Evolutionary conservation across 1,140 invertebrate species (phyloP), one percentile per base, ranked within the genome.

Genomic region (Nixonia krombeini): DNA sequence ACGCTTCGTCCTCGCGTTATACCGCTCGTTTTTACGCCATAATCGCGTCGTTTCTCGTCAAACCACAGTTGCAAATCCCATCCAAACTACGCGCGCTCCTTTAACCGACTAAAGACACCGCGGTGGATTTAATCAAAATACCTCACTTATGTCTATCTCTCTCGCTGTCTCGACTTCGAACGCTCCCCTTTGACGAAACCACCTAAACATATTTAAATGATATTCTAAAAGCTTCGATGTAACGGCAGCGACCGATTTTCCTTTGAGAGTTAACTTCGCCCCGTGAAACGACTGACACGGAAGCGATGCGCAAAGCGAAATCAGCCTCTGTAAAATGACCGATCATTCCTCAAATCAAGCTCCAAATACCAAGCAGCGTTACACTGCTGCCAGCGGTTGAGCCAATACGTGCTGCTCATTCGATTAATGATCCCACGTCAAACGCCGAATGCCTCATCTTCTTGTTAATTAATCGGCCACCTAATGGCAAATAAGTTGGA

Each of bases 401-500:
- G 17, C 35, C 38, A 45, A 51, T 59, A 58, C 33, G 9, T 17
- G 37, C 35, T 38, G 64, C 67, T 62, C 65, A 75, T 75, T 73
- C 68, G 74, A 76, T 76, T 75, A 76, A 65, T 52, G 61, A 57
- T 42, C 58, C 42, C 68, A 51, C 70, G 74, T 76, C 74, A 76
- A 77, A 76, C 65, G 72, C 74, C 72, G 61, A 76, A 74, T 73
- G 68, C 53, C 72, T 75, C 70, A 75, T 78, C 74, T 71, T 64
- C 72, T 74, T 73, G 65, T 70, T 77, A 76, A 77, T 77, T 76
- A 77, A 70, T 63, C 49, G 46, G 55, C 46, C 56, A 40, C 38
- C 67, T 76, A 77, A 77, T 77, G 75, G 70, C 63, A 70, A 74
- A 75, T 74, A 72, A 77, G 75, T 76, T 70, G n/a, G 76, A 64